Evolutionary conservation across 2,888 invertebrate species (phyloP), one percentile per base, ranked within the genome.

Genomic region (Parochlus steinenii): DNA sequence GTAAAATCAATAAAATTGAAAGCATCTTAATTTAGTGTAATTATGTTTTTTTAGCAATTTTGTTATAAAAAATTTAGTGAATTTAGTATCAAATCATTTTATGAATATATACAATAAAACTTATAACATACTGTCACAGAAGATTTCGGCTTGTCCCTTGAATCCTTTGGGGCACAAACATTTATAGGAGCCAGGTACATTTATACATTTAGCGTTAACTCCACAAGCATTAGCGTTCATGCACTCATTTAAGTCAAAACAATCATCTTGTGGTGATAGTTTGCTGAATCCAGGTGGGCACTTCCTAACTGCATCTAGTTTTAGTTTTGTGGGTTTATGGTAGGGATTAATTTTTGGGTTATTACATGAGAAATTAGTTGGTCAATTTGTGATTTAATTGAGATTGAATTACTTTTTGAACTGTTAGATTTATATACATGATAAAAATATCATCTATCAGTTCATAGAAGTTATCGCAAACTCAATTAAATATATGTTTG

Each of bases 141-240:
- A 70, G 44, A 71, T 68, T 51, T 73, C 68, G 48, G 79, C 75
- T 56, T 77, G 74, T 50, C 80, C 80, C 46, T 68, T 65, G 62
- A 77, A 80, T 44, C 81, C 80, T 46, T 67, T 67, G 19, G 76
- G 76, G 54, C 81, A 81, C 43, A 74, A 62, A 57, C 81, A 81
- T 52, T 74, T 74, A 64, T 69, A 79, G 38, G 77, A 74, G 47
- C 83, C 83, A n/a, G 74, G 74, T 34, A 74, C 69, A 58, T 85
- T 85, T 57, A 74, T 71, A 62, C 83, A 85, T 57, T 74, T 73
- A 44, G 82, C 76, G 57, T 80, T 76, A 47, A 67, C 64, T 42
- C 79, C 79, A 53, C 83, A 85, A 50, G 71, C 64, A 47, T 67
- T 67, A 43, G 64, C 52, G 45, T 64, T 59, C 40, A 67, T 67